Conservation (phyloP, 2,888 invertebrate species). For the Parapristionchus giblindavisi region DNA sequence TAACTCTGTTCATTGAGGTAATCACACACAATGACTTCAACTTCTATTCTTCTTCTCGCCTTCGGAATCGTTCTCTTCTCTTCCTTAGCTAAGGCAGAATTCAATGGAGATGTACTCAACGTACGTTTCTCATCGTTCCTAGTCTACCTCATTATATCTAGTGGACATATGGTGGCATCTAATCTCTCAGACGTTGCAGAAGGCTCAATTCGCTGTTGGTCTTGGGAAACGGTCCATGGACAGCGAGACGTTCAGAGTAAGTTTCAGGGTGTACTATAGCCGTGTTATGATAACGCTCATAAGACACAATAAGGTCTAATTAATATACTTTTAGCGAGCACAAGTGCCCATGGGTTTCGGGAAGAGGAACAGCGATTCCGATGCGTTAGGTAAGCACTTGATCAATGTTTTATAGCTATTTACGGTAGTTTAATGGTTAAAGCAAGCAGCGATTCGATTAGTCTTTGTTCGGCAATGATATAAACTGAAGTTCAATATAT, state of each 20-base stretch:
- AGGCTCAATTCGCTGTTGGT: constrained; percentile 32
- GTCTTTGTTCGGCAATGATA: too few species aligned
- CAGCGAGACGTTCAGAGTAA: constrained; percentile 16
- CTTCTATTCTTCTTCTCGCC: too few species aligned
- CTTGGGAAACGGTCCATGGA: constrained; percentile 29
- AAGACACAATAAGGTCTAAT: neutral
- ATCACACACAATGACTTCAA: constrained; percentile 23
- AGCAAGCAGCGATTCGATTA: too few species aligned
- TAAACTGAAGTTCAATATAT: too few species aligned
- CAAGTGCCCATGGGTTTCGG: constrained; percentile 56
- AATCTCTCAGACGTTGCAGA: constrained; percentile 11
- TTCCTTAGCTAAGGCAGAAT: constrained; percentile 8
- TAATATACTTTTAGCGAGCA: constrained; percentile 39
- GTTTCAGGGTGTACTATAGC: neutral
- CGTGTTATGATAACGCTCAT: neutral
- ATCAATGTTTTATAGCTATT: too few species aligned
- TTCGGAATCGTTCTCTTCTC: neutral
- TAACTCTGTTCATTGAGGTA: constrained; percentile 14
- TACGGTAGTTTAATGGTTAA: too few species aligned
- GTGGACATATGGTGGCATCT: neutral
- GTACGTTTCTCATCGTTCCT: constrained; percentile 8
- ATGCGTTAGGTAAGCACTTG: too few species aligned
- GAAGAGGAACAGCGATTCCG: constrained; percentile 46
- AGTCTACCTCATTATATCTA: neutral
- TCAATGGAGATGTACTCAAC: constrained; percentile 30